These are phyloP conservation scores for Propithecus perrieri DNA, from an alignment of 2,797 vertebrate genomes.

Conservation along the genomic window DNA sequence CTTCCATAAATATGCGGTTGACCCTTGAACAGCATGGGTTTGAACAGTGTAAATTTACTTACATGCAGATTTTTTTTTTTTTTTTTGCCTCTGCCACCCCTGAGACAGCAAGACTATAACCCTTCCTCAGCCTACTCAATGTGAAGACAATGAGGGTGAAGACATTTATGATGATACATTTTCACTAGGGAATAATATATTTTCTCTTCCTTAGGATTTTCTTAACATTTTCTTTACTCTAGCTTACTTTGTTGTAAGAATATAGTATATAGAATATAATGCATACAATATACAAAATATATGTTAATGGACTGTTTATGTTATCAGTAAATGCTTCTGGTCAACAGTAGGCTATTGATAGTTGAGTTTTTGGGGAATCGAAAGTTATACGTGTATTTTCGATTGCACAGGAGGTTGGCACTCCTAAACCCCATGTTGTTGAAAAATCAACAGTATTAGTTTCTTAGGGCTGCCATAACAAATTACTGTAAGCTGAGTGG, in stretches of 20 bases:
- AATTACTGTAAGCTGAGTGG: not conserved
- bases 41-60: not conserved
- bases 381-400: not conserved
- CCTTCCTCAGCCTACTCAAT: not conserved
- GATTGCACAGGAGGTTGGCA: too few relatives aligned
- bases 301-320: not conserved
- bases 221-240: not conserved
- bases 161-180: not conserved
- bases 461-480: not conserved
- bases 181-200: not conserved
- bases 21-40: not conserved
- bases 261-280: not conserved
- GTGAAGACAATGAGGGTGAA: not conserved
- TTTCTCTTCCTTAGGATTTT: not conserved
- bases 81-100: not conserved
- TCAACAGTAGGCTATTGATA: not conserved
- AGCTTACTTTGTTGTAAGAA: not conserved
- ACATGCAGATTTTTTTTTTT: not conserved
- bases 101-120: not conserved
- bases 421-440: not conserved
- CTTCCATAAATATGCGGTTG: not conserved
- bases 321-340: not conserved
- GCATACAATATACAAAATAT: not conserved
- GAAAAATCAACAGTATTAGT: not conserved
- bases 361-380: not conserved